These are phyloP conservation scores for Sylvilagus floridanus DNA, from an alignment of 2,797 vertebrate genomes.

Conservation along the genomic window DNA sequence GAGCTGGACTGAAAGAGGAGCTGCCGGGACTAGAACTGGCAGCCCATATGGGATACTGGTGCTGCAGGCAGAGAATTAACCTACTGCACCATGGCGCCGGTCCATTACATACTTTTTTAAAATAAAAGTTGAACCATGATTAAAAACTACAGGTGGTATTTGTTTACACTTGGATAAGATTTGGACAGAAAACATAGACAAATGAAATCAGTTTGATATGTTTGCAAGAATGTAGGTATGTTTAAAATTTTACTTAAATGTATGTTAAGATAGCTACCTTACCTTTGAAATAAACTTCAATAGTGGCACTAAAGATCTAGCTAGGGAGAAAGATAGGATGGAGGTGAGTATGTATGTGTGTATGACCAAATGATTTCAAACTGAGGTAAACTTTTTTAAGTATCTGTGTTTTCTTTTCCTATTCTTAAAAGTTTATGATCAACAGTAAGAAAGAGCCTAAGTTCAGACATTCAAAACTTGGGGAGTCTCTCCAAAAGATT, in stretches of 20 bases:
- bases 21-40: too few species aligned
- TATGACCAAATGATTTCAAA: background rate
- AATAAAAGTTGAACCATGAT: background rate
- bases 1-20: too few species aligned
- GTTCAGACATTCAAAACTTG: background rate
- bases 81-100: too few species aligned
- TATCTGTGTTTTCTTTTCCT: background rate
- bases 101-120: background rate
- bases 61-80: too few species aligned
- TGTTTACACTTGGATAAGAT: background rate
- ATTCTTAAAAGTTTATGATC: background rate
- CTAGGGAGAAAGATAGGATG: background rate
- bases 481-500: background rate
- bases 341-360: background rate
- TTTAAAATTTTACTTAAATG: background rate
- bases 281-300: background rate
- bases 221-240: background rate
- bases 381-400: background rate
- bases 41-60: too few species aligned
- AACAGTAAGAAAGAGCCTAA: background rate
- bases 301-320: background rate
- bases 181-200: background rate
- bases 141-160: background rate
- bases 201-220: background rate
- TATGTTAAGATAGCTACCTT: background rate